These are phyloP conservation scores for Taphrorychus bicolor DNA, from an alignment of 2,888 invertebrate genomes.

Conservation along the genomic window DNA sequence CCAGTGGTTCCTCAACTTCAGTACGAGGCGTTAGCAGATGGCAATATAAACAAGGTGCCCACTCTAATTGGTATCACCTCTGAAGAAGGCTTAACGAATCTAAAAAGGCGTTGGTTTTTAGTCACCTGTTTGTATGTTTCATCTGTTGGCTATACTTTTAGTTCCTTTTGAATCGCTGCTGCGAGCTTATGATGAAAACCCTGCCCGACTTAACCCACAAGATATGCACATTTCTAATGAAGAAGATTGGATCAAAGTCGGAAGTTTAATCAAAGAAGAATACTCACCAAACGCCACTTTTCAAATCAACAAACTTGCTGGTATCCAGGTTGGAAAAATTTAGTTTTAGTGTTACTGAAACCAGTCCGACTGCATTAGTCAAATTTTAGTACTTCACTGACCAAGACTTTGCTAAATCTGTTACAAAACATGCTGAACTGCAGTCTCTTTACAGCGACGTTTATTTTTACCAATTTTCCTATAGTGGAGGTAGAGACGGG, in stretches of 20 bases:
- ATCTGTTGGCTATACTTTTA: too few species aligned
- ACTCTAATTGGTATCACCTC: slow-evolving; percentile 44
- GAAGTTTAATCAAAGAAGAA: slow-evolving; percentile 36
- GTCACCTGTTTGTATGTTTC: too few species aligned
- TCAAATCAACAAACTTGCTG: slow-evolving; percentile 11
- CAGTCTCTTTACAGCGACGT: slow-evolving; percentile 41
- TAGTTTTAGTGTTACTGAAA: too few species aligned
- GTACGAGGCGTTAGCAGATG: slow-evolving; percentile 37
- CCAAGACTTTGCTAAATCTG: slow-evolving; percentile 38
- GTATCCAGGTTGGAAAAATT: slow-evolving; percentile 25
- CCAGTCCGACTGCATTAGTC: neutral
- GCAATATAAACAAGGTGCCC: slow-evolving; percentile 42
- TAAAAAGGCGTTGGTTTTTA: too few species aligned
- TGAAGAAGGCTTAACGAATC: slow-evolving; percentile 40
- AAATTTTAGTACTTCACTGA: slow-evolving; percentile 43
- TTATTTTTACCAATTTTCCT: slow-evolving; percentile 45
- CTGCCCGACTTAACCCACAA: slow-evolving; percentile 31
- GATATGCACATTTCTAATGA: slow-evolving; percentile 37
- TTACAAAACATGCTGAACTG: slow-evolving; percentile 43
- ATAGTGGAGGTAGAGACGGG: too few species aligned
- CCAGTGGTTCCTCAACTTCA: slow-evolving; percentile 42
- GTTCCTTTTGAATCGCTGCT: neutral
- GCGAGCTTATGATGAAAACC: slow-evolving; percentile 23
- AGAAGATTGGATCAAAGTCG: slow-evolving; percentile 19
- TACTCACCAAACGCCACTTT: slow-evolving; percentile 34